Conservation (phyloP, 2,113 vertebrate genomes). For the Clarias magur region DNA sequence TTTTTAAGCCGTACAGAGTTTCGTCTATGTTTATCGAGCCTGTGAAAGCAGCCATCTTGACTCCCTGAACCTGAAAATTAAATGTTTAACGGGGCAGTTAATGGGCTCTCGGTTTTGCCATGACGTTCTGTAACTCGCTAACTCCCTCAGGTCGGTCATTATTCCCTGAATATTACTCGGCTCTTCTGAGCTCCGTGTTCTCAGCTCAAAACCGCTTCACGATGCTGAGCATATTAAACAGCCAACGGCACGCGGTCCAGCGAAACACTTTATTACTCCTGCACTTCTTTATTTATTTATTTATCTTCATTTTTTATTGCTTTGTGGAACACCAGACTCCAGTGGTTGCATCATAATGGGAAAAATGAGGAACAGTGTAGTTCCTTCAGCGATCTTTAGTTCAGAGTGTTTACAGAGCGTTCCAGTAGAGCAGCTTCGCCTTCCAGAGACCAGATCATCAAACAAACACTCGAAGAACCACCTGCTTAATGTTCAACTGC, state of each 20-base stretch:
- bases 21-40: conserved; percentile 35
- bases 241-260: neutral
- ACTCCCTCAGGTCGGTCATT: conserved; percentile 32
- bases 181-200: neutral
- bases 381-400: neutral
- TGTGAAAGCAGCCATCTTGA: conserved; percentile 59
- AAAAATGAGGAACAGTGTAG: neutral
- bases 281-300: conserved; percentile 40
- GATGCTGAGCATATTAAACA: neutral
- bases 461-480: neutral
- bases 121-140: conserved; percentile 56
- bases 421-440: neutral
- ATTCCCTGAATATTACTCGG: neutral
- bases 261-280: neutral
- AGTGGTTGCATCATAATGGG: conserved; percentile 26
- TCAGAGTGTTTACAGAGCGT: neutral
- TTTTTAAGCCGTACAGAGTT: neutral
- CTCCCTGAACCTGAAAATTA: conserved; percentile 66
- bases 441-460: neutral
- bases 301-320: conserved; percentile 47
- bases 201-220: neutral
- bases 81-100: conserved; percentile 66
- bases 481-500: neutral
- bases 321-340: conserved; percentile 49
- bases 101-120: conserved; percentile 60